Percentiles rank a stretch among this genome's conserved stretches.
Conservation (phyloP, 1,140 invertebrate species). For the Sycophila sp. region DNA sequence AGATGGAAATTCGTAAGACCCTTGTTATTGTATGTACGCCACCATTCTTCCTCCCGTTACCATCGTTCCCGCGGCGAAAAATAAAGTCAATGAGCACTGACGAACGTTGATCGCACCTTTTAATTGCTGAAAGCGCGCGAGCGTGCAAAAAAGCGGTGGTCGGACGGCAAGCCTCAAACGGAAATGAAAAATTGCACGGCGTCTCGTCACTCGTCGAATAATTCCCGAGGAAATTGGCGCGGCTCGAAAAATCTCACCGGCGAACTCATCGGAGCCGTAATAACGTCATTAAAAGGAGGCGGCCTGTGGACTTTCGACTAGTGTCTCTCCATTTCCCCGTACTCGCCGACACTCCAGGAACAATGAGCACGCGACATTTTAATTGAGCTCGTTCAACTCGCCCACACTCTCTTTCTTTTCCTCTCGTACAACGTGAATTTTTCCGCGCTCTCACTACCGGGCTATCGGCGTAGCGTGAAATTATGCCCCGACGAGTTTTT, state of each 20-base stretch:
- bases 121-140: background rate
- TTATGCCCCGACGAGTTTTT: background rate
- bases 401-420: background rate
- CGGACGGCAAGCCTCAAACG: too few relatives aligned
- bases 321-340: background rate
- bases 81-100: too few relatives aligned
- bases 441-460: background rate
- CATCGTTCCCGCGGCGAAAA: too few relatives aligned
- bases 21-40: too few relatives aligned
- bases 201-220: background rate
- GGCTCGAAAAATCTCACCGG: background rate
- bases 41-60: too few relatives aligned
- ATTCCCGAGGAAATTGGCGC: background rate
- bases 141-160: too few relatives aligned
- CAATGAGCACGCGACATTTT: conserved; percentile 51
- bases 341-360: conserved; percentile 41
- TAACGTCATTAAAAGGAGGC: conserved; percentile 10
- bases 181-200: too few relatives aligned
- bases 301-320: background rate
- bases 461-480: background rate
- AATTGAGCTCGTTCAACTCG: conserved; percentile 43
- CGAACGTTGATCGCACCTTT: background rate
- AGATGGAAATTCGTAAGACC: too few relatives aligned
- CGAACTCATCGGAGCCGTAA: background rate
- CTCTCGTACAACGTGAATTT: background rate